Evolutionary conservation across 2,888 invertebrate genomes (phyloP).

Genomic region (Tetheella fluctuosa): DNA sequence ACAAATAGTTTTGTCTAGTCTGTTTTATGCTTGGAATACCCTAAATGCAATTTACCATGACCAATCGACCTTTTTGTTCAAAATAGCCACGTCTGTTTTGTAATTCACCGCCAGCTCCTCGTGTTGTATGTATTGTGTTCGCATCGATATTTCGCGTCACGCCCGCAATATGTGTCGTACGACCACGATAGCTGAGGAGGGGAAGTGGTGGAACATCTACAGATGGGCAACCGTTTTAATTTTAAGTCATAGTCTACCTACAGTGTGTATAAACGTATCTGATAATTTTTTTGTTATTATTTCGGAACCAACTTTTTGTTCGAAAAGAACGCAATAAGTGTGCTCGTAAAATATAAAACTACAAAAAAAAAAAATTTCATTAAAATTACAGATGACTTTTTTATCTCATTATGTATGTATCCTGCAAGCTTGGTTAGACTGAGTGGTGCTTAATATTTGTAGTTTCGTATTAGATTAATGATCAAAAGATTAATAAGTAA

Average conservation of each 20-base stretch:
- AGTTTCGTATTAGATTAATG: too few relatives aligned
- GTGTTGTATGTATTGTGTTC: conserved; percentile 33
- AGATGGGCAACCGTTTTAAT: neutral
- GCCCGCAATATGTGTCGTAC: conserved; percentile 57
- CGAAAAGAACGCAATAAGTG: too few relatives aligned
- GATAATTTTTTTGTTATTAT: too few relatives aligned
- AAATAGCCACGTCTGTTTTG: conserved; percentile 39
- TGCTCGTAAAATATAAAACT: too few relatives aligned
- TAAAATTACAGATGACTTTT: too few relatives aligned
- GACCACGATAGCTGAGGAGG: conserved; percentile 21
- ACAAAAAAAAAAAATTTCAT: too few relatives aligned
- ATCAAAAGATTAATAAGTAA: too few relatives aligned
- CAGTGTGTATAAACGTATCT: neutral
- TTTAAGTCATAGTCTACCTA: neutral
- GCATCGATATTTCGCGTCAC: conserved; percentile 54
- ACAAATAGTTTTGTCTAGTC: neutral
- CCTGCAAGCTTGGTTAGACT: too few relatives aligned
- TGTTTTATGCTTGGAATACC: too few relatives aligned
- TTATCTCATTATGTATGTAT: too few relatives aligned
- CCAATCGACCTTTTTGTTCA: conserved; percentile 9
- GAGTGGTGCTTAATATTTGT: too few relatives aligned
- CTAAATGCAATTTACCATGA: neutral
- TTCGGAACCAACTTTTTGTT: too few relatives aligned
- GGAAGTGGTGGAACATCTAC: neutral
- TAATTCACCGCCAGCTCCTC: conserved; percentile 34